Evolutionary conservation across 2,113 vertebrate genomes (phyloP).

Genomic region (Brachyistius frenatus): DNA sequence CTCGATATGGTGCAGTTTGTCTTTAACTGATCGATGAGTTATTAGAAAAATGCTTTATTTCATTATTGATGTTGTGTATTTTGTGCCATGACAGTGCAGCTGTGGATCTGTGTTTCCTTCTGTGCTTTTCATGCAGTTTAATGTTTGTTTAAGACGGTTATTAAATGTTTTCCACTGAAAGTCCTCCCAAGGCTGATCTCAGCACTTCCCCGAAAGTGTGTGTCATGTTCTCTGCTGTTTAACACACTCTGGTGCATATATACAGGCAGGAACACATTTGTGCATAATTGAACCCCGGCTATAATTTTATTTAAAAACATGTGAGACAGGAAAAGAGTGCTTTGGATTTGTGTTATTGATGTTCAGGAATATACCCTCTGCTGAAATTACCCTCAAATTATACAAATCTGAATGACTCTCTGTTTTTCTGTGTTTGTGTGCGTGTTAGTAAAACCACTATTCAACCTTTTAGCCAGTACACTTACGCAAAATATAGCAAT

Average conservation of each 20-base stretch:
- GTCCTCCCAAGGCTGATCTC: conserved; percentile 40
- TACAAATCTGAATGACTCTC: neutral
- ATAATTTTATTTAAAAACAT: neutral
- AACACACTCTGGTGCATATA: neutral
- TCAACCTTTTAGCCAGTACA: too few relatives aligned
- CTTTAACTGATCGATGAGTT: neutral
- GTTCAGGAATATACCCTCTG: too few relatives aligned
- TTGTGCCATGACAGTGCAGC: neutral
- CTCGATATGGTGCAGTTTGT: too few relatives aligned
- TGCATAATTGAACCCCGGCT: neutral
- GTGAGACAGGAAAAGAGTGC: neutral
- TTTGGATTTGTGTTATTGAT: too few relatives aligned
- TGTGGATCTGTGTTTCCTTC: neutral
- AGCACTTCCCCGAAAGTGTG: conserved; percentile 45
- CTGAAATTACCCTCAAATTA: neutral
- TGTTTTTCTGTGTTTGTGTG: too few relatives aligned
- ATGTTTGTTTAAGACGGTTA: conserved; percentile 1
- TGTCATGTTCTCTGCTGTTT: conserved; percentile 27
- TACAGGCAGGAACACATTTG: neutral
- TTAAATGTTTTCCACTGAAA: conserved; percentile 42
- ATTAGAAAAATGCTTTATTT: neutral
- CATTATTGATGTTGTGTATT: conserved; percentile 29
- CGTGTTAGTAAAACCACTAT: too few relatives aligned
- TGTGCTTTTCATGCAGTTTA: conserved; percentile 6
- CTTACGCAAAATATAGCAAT: too few relatives aligned